Base-by-base conservation (phyloP, 1,140 invertebrate species). In the Habropoda laboriosa region DNA sequence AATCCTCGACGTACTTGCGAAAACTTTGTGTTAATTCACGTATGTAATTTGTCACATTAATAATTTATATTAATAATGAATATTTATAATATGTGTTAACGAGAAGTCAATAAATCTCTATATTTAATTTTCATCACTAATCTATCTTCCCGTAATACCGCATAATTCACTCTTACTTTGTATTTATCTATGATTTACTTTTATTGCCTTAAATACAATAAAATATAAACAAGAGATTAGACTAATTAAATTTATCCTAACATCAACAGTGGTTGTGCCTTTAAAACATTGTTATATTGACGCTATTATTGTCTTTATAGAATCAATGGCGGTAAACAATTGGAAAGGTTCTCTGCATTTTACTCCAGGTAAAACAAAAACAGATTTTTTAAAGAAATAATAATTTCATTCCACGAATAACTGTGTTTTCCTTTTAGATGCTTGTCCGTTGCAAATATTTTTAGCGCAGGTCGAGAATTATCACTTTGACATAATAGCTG, bases 361-460 rank as follows among this genome's bases (percentile, higher is more conserved):
- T 61, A 89, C 87, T 67, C 73, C 78, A 86, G 89, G 92, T 92
- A 89, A 51, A 53, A 24, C 45, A 51, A n/a, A n/a, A n/a, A n/a
- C n/a, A n/a, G n/a, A 73, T 57, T 24, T 68, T n/a, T 58, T 5
- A 10, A 47, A 24, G 0, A 47, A 45, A 60, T 38, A 10, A 24
- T 38, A 74, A 68, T 30, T 42, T 0, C 49, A 16, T 66, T 64
- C 55, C n/a, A 78, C 5, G 24, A 63, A 24, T 71, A 55, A 72
- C 12, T 1, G 32, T 63, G 76, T 61, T 64, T 67, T 10, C 7
- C 24, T 88, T 90, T 71, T 53, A 92, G 90, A 92, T 80, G 87
- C 90, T 47, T 92, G 92, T 45, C 45, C 89, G 1, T 66, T 93
- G 57, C 88, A 92, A 82, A 89, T 92, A 47, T 90, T 89, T 77